Conservation (phyloP, 1,140 invertebrate genomes). For the Bombus pascuorum region DNA sequence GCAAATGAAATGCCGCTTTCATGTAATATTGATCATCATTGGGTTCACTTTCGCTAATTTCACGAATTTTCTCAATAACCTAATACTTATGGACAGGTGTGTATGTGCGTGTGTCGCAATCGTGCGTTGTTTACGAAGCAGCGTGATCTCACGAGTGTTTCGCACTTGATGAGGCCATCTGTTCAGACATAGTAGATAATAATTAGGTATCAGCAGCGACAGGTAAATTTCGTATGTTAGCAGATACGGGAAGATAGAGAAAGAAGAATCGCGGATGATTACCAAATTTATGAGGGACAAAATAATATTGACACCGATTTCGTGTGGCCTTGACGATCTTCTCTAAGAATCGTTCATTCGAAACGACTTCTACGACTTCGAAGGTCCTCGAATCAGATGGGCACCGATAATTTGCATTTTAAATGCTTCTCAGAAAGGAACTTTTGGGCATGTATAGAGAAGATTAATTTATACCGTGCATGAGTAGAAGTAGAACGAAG, state of each 20-base stretch:
- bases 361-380: too few species aligned
- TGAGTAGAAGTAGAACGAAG: neutral
- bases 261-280: too few species aligned
- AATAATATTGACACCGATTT: conserved; percentile 33
- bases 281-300: neutral
- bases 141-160: neutral
- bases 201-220: neutral
- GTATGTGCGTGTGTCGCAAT: neutral
- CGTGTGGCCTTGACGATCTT: neutral
- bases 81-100: neutral
- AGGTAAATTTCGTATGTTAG: neutral
- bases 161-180: too few species aligned
- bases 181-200: neutral
- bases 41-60: too few species aligned
- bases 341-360: neutral
- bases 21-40: too few species aligned
- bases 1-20: too few species aligned
- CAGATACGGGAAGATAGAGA: too few species aligned
- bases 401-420: conserved; percentile 23
- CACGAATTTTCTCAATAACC: too few species aligned
- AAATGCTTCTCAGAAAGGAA: neutral
- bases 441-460: neutral
- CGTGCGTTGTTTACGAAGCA: too few species aligned
- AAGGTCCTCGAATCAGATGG: neutral
- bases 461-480: neutral